phyloP scores from a whole-genome alignment of 2,797 vertebrate genomes.

The Picus viridis region DNA sequence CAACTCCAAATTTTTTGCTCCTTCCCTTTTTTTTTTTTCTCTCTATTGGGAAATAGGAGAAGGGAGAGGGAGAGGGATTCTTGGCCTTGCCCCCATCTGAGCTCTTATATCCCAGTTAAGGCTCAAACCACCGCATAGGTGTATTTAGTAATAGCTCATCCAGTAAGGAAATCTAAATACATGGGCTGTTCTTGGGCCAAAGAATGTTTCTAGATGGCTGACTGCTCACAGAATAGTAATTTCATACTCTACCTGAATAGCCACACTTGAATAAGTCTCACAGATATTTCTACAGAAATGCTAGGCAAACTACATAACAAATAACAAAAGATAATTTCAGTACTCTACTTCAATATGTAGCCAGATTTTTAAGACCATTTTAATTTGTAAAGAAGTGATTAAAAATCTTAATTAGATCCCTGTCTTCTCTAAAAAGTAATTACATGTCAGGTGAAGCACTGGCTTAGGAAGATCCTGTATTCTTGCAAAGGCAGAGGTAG shows the following conservation, averaged over 20 bases:
- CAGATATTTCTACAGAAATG: not conserved
- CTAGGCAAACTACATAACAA: not conserved
- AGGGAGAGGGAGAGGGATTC: too few relatives aligned
- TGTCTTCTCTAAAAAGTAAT: slow-evolving; percentile 33
- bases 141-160: not conserved
- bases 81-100: too few relatives aligned
- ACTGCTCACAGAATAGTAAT: not conserved
- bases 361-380: not conserved
- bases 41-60: too few relatives aligned
- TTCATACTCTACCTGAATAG: not conserved
- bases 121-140: too few relatives aligned
- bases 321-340: not conserved
- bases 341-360: not conserved
- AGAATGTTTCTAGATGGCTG: not conserved
- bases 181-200: not conserved
- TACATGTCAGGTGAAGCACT: slow-evolving; percentile 22
- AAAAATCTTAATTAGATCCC: slow-evolving; percentile 45
- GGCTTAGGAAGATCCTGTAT: not conserved
- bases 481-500: not conserved
- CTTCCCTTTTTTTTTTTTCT: too few relatives aligned
- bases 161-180: not conserved
- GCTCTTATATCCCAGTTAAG: too few relatives aligned
- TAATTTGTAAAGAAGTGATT: slow-evolving; percentile 13
- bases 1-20: too few relatives aligned
- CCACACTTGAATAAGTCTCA: not conserved